Evolutionary conservation across 2,113 vertebrate genomes (phyloP).

Genomic region (Neofelis nebulosa): DNA sequence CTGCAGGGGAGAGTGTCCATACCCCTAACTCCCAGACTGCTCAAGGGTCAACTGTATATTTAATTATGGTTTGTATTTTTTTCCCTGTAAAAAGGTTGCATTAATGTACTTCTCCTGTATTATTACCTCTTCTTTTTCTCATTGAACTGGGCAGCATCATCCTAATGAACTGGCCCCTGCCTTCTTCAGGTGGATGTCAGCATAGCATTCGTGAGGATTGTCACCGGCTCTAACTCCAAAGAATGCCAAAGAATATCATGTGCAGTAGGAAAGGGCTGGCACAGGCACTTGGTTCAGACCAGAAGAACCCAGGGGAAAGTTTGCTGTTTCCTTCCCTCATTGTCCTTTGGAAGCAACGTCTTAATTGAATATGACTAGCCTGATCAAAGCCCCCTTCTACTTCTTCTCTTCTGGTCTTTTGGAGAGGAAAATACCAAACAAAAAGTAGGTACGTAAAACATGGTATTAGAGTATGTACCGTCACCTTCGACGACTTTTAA

Average conservation of each 20-base stretch:
- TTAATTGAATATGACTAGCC: background rate
- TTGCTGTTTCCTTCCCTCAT: background rate
- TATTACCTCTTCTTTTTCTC: background rate
- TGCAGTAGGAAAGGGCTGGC: background rate
- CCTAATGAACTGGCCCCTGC: background rate
- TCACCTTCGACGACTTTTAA: background rate
- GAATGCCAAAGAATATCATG: background rate
- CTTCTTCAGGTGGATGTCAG: background rate
- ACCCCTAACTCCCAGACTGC: background rate
- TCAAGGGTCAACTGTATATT: background rate
- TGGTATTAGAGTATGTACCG: background rate
- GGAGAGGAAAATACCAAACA: slow-evolving; percentile 9
- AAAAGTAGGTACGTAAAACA: background rate
- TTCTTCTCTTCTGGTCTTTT: background rate
- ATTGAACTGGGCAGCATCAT: background rate
- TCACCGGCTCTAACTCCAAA: background rate
- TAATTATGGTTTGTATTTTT: background rate
- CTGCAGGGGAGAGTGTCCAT: background rate
- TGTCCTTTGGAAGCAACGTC: background rate
- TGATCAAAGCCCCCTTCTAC: background rate
- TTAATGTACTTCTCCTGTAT: background rate
- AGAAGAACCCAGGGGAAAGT: background rate
- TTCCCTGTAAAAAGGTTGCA: background rate
- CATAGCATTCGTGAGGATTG: background rate
- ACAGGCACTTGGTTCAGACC: background rate